Percentiles rank a stretch among this genome's conserved stretches.
Conservation (phyloP, 2,888 invertebrate genomes). For the Cotesia congregata region DNA sequence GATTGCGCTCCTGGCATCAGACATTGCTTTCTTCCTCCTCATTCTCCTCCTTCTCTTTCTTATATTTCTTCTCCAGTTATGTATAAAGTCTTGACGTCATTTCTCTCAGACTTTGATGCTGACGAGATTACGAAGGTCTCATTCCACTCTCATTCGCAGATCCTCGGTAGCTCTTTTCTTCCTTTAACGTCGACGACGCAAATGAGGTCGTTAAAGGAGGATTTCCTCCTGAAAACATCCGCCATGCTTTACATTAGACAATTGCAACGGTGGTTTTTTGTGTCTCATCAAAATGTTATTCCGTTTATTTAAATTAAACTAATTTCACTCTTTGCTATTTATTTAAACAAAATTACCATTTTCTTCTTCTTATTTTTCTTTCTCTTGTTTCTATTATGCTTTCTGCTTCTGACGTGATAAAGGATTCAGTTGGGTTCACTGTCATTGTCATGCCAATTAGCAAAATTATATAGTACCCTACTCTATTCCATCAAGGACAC, state of each 20-base stretch:
- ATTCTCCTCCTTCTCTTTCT: background rate
- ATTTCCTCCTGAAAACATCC: slow-evolving; percentile 51
- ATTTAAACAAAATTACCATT: background rate
- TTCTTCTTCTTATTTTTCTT: no score
- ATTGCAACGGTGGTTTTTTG: slow-evolving; percentile 10
- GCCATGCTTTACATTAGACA: slow-evolving; percentile 35
- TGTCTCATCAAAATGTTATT: background rate
- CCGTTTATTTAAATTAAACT: background rate
- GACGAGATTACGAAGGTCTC: slow-evolving; percentile 47
- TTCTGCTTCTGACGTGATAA: no score
- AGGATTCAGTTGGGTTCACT: background rate
- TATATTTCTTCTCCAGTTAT: background rate
- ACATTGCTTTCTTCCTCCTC: slow-evolving; percentile 23
- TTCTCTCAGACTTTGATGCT: slow-evolving; percentile 46
- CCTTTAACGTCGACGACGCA: slow-evolving; percentile 56
- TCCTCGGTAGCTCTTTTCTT: slow-evolving; percentile 44
- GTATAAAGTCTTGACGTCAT: slow-evolving; percentile 41
- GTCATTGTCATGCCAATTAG: background rate
- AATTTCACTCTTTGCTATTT: background rate
- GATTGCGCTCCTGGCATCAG: background rate
- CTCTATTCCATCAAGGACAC: background rate
- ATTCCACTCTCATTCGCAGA: slow-evolving; percentile 27
- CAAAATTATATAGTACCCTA: background rate
- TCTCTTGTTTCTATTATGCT: no score
- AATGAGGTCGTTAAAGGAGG: slow-evolving; percentile 60